Conservation (phyloP, 2,888 invertebrate genomes). For the Myopa tessellatipennis region DNA sequence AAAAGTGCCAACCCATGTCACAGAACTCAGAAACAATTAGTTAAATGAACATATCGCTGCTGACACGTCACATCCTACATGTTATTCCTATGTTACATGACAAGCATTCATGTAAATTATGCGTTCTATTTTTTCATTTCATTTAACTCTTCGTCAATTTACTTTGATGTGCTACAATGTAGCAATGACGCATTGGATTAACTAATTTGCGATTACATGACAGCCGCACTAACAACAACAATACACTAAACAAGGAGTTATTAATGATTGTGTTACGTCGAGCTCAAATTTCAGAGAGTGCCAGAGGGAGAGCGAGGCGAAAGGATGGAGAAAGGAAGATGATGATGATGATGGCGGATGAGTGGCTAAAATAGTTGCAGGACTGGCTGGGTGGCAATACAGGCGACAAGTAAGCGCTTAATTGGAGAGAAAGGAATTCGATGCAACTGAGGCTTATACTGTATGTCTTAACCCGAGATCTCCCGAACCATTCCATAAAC, state of each 20-base stretch:
- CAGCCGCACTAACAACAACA: conserved; percentile 2
- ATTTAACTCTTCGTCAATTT: not conserved
- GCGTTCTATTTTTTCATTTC: not conserved
- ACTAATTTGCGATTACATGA: conserved; percentile 18
- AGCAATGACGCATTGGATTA: not conserved
- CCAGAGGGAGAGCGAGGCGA: not conserved
- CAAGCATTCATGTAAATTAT: conserved; percentile 10
- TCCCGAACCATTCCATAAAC: no score
- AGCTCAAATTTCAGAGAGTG: not conserved
- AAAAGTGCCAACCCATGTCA: not conserved
- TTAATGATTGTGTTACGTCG: not conserved
- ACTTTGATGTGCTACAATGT: not conserved
- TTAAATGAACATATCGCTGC: not conserved
- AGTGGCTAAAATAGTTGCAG: no score
- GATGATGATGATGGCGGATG: not conserved
- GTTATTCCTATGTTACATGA: not conserved
- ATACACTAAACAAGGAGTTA: conserved; percentile 1
- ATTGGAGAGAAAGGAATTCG: not conserved
- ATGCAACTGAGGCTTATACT: not conserved
- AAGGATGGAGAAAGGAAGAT: not conserved
- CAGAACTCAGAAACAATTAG: not conserved
- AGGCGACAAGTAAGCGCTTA: not conserved
- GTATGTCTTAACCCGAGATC: no score
- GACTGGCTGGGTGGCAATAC: not conserved
- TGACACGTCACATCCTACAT: not conserved